Percentiles rank a stretch among this genome's conserved stretches.
phyloP scores from a whole-genome alignment of 2,113 vertebrate genomes.

The Camelus dromedarius region DNA sequence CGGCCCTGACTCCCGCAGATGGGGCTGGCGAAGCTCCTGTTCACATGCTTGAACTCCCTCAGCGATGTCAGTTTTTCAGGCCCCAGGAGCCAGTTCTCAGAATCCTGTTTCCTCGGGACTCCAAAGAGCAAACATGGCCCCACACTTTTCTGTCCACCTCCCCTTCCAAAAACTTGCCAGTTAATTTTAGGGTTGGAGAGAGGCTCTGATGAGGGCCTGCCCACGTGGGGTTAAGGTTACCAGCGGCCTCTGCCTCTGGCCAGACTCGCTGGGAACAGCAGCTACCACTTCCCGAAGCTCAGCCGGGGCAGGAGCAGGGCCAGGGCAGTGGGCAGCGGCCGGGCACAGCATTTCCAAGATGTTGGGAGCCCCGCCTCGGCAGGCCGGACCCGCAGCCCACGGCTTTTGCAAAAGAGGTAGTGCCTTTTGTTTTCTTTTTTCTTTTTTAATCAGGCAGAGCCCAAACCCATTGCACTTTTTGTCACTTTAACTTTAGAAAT shows the following conservation, averaged over 20 bases:
- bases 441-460: neutral
- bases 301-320: conserved; percentile 84
- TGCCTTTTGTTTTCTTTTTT: neutral
- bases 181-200: conserved; percentile 88
- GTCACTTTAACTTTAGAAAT: conserved; percentile 39
- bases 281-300: conserved; percentile 88
- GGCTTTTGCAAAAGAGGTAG: conserved; percentile 5
- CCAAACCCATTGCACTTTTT: neutral
- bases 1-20: neutral
- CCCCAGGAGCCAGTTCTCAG: neutral
- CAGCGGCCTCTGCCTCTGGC: conserved; percentile 86
- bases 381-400: conserved; percentile 8
- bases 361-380: neutral
- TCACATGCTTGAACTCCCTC: neutral
- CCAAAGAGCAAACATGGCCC: conserved; percentile 67
- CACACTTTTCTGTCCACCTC: conserved; percentile 72
- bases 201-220: conserved; percentile 82
- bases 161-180: conserved; percentile 75
- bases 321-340: conserved; percentile 84
- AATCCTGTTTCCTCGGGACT: conserved; percentile 45
- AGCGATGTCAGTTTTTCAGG: neutral
- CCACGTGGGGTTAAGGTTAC: conserved; percentile 88
- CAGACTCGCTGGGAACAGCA: conserved; percentile 87
- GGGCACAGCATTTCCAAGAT: conserved; percentile 63
- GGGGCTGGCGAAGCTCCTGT: neutral